phyloP scores from a whole-genome alignment of 2,113 vertebrate genomes.

The Ochotona princeps region DNA sequence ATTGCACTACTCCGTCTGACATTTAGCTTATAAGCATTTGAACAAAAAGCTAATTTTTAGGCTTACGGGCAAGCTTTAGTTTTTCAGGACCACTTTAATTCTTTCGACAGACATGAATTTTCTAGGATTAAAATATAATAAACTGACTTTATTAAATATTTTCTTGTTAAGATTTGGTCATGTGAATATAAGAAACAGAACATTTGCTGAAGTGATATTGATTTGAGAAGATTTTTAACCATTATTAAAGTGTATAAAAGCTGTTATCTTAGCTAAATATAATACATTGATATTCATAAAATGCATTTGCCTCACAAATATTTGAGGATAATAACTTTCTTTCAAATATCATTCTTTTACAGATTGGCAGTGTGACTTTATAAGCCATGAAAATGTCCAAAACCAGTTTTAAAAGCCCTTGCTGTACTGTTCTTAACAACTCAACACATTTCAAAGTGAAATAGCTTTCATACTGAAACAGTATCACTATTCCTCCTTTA shows the following conservation, averaged over 20 bases:
- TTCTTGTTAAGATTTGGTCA: conserved; percentile 34
- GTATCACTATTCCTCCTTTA: conserved; percentile 53
- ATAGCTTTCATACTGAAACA: neutral
- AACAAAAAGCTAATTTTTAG: conserved; percentile 47
- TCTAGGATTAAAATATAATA: conserved; percentile 59
- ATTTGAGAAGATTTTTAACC: conserved; percentile 15
- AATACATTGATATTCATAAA: conserved; percentile 23
- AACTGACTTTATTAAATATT: conserved; percentile 43
- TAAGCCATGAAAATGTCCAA: neutral
- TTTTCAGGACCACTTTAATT: conserved; percentile 1
- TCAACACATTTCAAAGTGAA: conserved; percentile 42
- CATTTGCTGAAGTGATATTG: neutral
- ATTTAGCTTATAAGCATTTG: conserved; percentile 42
- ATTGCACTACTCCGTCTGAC: conserved; percentile 32
- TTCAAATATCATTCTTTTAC: neutral
- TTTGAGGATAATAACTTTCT: neutral
- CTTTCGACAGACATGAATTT: neutral
- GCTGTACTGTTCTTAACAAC: conserved; percentile 16
- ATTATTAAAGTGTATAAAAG: neutral
- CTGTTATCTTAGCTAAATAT: conserved; percentile 9
- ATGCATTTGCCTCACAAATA: neutral
- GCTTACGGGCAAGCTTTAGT: conserved; percentile 38
- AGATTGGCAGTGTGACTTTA: neutral
- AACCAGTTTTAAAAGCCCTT: neutral
- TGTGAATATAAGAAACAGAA: neutral